Evolutionary conservation across 2,113 vertebrate species (phyloP), one percentile per base, ranked within the genome.

Genomic region (human): DNA sequence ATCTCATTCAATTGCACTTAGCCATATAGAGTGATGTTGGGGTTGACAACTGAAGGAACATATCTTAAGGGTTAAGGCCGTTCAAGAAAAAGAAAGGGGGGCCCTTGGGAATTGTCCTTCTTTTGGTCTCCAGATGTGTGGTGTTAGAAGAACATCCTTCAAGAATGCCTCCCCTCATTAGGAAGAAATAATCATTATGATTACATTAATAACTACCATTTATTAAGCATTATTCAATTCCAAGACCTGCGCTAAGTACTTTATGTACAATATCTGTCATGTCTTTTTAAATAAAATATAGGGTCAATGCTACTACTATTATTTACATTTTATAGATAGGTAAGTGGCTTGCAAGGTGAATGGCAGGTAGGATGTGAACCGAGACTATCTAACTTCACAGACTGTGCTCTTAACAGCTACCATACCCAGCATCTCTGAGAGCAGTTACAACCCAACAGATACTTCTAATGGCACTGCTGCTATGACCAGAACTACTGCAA

Each of bases 391-490:
- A 64, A 61, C 7, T 9, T 20, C 45, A 72, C 6, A 32, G 40
- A 25, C 20, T 30, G 35, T 25, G 7, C n/a, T 14, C 30, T 27
- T 43, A 48, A 27, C 6, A 35, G n/a, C 6, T 59, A 1, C 12
- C n/a, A 45, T 8, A 0, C 45, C n/a, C 40, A 83, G 22, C 30
- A 13, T 8, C 66, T 61, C 73, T 8, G n/a, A 45, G 43, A 20
- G 2, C 8, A 68, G 43, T 66, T 43, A 59, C 25, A 76, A 50
- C 22, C n/a, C 43, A 18, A 2, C 0, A 14, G 17, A 32, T 11
- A 35, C 0, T 16, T 11, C 43, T 2, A 3, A 30, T 3, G 38
- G 6, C 45, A 18, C 52, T 40, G 6, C 75, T 6, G 6, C 35
- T 4, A 6, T 23, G 48, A 22, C 20, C 3, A 17, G 22, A 40